Evolutionary conservation across 2,797 vertebrate species (phyloP).

Genomic region (Echeneis naucrates): DNA sequence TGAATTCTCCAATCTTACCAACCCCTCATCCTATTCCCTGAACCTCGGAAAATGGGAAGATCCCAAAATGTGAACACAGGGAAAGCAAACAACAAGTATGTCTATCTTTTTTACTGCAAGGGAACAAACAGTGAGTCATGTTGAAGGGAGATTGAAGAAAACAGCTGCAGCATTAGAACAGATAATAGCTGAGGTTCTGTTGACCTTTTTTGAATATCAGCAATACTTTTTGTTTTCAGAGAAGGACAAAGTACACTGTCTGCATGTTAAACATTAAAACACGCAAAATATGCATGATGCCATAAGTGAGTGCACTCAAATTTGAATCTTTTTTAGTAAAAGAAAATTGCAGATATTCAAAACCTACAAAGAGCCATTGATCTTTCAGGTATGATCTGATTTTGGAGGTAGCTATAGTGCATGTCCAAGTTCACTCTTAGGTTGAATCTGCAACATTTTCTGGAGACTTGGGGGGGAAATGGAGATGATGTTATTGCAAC

Average conservation of each 20-base stretch:
- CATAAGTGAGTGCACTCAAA: neutral
- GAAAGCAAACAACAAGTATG: slow-evolving; percentile 12
- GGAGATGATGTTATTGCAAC: neutral
- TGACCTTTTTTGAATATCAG: slow-evolving; percentile 12
- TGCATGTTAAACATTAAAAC: no score
- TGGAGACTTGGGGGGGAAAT: neutral
- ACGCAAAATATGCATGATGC: neutral
- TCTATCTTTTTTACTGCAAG: slow-evolving; percentile 18
- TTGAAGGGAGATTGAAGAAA: neutral
- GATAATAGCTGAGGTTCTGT: neutral
- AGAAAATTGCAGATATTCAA: neutral
- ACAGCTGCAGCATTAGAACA: neutral
- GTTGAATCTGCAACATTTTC: neutral
- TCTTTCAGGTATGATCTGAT: neutral
- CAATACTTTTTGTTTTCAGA: neutral
- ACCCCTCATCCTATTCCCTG: neutral
- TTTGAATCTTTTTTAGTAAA: neutral
- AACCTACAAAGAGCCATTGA: neutral
- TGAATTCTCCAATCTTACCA: neutral
- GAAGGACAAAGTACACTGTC: neutral
- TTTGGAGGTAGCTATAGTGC: neutral
- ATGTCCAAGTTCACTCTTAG: neutral
- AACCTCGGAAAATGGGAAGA: slow-evolving; percentile 3
- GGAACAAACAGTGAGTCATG: neutral
- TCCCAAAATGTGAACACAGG: slow-evolving; percentile 21